Percentiles rank a stretch among this genome's conserved stretches.
Evolutionary conservation across 1,140 invertebrate species (phyloP).

Genomic region (Sarcophaga bullata): DNA sequence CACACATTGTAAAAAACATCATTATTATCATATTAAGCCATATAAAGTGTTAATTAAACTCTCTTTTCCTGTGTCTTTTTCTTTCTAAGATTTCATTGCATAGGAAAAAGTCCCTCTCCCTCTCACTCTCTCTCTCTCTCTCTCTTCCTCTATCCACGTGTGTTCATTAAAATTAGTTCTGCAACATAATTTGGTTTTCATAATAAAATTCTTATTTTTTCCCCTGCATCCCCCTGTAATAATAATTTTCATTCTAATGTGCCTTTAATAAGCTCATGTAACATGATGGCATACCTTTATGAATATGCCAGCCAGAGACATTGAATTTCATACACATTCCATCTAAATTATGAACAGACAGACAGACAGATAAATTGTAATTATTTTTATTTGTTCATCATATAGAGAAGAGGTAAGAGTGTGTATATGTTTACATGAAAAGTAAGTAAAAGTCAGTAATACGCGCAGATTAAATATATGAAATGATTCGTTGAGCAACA

Average conservation of each 20-base stretch:
- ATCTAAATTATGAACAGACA: not conserved
- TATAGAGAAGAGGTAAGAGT: no score
- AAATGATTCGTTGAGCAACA: no score
- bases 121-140: not conserved
- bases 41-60: conserved; percentile 28
- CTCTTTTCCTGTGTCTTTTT: not conserved
- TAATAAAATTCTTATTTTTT: conserved; percentile 1
- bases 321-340: not conserved
- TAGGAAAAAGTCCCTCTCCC: no score
- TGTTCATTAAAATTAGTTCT: conserved; percentile 12
- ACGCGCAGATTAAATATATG: no score
- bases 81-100: not conserved
- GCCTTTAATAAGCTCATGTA: not conserved
- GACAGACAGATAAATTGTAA: not conserved
- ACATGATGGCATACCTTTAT: not conserved
- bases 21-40: conserved; percentile 29
- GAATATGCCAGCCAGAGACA: conserved; percentile 1
- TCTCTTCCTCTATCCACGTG: not conserved
- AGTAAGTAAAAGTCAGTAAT: no score
- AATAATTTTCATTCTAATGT: not conserved
- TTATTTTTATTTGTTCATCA: no score
- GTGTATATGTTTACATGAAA: no score
- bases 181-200: not conserved
- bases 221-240: not conserved
- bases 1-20: not conserved